phyloP scores from a whole-genome alignment of 2,888 invertebrate species.

The Pandemis cinnamomeana region DNA sequence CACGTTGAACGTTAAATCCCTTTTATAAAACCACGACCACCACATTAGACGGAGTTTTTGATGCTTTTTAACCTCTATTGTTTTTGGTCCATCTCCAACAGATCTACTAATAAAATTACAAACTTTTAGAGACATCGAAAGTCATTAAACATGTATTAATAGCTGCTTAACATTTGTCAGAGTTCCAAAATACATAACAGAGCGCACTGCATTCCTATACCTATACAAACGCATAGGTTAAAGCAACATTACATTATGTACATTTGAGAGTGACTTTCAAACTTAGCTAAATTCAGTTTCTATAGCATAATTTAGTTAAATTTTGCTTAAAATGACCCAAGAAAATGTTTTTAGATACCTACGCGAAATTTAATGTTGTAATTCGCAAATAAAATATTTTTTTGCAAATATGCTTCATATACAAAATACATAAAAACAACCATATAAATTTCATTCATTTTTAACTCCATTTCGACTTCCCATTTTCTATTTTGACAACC shows the following conservation, averaged over 20 bases:
- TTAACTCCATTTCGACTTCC: too few species aligned
- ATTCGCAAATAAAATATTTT: too few species aligned
- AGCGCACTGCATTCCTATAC: conserved; percentile 18
- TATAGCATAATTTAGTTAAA: too few species aligned
- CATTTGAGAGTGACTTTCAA: background rate
- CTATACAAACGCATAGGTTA: background rate
- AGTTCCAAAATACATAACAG: conserved; percentile 36
- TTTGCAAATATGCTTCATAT: too few species aligned
- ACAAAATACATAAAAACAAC: too few species aligned
- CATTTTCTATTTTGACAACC: too few species aligned
- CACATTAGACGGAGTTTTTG: background rate
- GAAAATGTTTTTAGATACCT: too few species aligned
- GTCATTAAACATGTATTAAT: conserved; percentile 37
- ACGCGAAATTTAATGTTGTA: too few species aligned
- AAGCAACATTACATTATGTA: background rate
- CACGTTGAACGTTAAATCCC: background rate
- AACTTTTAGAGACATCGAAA: conserved; percentile 23
- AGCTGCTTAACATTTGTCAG: conserved; percentile 30
- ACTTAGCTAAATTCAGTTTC: background rate
- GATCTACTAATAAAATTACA: conserved; percentile 1
- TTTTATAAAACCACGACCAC: background rate
- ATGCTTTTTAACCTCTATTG: background rate
- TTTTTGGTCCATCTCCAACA: conserved; percentile 1
- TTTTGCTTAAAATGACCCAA: too few species aligned
- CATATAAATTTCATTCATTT: too few species aligned